phyloP scores from a whole-genome alignment of 2,797 vertebrate species.

The Aulostomus chinensis region DNA sequence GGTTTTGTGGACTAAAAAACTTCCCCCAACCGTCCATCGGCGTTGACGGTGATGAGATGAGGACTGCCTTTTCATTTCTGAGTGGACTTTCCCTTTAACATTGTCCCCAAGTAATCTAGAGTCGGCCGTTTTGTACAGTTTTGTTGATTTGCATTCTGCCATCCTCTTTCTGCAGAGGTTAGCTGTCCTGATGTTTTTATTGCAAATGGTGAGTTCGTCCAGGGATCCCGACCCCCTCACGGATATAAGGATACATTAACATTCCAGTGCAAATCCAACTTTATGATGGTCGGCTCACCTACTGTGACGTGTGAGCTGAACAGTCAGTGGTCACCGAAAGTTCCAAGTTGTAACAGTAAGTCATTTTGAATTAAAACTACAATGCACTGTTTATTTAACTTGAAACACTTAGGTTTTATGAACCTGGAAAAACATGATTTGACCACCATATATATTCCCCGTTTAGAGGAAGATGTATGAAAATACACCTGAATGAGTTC shows the following conservation, averaged over 20 bases:
- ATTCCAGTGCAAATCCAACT: conserved; percentile 11
- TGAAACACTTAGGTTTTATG: too few relatives aligned
- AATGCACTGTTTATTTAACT: too few relatives aligned
- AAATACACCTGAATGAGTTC: too few relatives aligned
- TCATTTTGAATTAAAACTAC: too few relatives aligned
- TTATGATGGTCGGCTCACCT: rapidly evolving
- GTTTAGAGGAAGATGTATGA: too few relatives aligned
- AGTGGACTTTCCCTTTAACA: too few relatives aligned
- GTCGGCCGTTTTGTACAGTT: neutral
- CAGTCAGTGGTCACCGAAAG: conserved; percentile 39
- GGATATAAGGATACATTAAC: neutral
- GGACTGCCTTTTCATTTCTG: too few relatives aligned
- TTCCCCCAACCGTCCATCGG: too few relatives aligned
- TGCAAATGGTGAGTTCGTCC: rapidly evolving
- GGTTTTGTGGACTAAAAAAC: too few relatives aligned
- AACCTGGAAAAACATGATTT: too few relatives aligned
- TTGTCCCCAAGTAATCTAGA: neutral
- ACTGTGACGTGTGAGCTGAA: conserved; percentile 14
- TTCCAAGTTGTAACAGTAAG: conserved; percentile 60
- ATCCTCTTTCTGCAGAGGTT: conserved; percentile 30
- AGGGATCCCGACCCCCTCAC: conserved; percentile 20
- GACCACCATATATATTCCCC: too few relatives aligned
- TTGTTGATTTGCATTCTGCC: neutral
- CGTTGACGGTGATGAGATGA: too few relatives aligned
- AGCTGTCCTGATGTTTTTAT: neutral